Evolutionary conservation across 2,113 vertebrate genomes (phyloP), one percentile per base, ranked within the genome.

Genomic region (Cyphomyrus discorhynchus): DNA sequence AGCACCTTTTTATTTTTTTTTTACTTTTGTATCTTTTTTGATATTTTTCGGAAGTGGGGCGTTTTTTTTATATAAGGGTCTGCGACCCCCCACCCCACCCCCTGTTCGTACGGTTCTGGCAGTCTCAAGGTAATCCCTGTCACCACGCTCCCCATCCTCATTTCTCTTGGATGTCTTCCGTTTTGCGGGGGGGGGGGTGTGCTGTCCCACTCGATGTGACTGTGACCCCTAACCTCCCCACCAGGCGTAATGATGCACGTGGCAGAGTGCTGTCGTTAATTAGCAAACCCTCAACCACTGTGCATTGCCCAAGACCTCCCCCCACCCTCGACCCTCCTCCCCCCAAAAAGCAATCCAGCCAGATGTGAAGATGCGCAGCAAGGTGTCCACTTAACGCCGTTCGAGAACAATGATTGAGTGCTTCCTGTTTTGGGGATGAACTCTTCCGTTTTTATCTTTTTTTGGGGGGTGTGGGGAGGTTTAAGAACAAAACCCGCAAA

Each of bases 41-140:
- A 21, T 88, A 17, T 50, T 49, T 74, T 89, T 13, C 74, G 42
- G 87, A 91, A 42, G 74, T 66, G 52, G 56, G 56, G 42, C 24
- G 42, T 70, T n/a, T 35, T 83, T 88, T 88, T 85, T 89, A 21
- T 5, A 86, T 77, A 56, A 7, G 84, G 84, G 83, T 88, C 27
- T 39, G 45, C 19, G 24, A 56, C 45, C 35, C 53, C 45, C 31
- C 49, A n/a, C 35, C 35, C 35, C 21, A n/a, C n/a, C 21, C 58
- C 66, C 2, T 0, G 13, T 70, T 66, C 31, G 66, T 39, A 84
- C 31, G 66, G 84, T 89, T 88, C 77, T 90, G n/a, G 88, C 88
- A 89, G 88, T 84, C 62, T 4, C n/a, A 66, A 27, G 62, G 62
- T 70, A 27, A 70, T 2, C n/a, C 24, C 56, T 24, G 1, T n/a